Evolutionary conservation across 1,140 invertebrate species (phyloP).

Genomic region (Drosophila truncata): DNA sequence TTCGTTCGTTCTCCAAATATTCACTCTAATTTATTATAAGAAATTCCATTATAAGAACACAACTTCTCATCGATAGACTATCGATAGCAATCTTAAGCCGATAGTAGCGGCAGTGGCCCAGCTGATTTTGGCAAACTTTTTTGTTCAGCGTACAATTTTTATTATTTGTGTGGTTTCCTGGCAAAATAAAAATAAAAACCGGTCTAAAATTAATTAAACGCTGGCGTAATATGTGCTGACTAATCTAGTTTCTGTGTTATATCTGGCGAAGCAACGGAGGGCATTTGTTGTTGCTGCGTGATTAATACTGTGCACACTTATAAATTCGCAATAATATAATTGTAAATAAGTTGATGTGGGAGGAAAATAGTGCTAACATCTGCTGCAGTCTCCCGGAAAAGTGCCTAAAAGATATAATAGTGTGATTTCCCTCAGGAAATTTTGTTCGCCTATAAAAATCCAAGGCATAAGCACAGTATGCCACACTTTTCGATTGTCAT

Average conservation of each 20-base stretch:
- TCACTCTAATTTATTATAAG: neutral
- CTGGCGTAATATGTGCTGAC: slow-evolving; percentile 6
- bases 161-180: slow-evolving; percentile 12
- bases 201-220: neutral
- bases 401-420: neutral
- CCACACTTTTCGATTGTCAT: slow-evolving; percentile 31
- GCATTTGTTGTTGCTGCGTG: slow-evolving; percentile 5
- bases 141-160: neutral
- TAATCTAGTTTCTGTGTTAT: neutral
- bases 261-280: neutral
- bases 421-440: neutral
- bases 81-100: neutral
- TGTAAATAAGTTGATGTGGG: slow-evolving; percentile 1
- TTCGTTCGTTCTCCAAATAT: neutral
- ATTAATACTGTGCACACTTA: slow-evolving; percentile 1
- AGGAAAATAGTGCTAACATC: slow-evolving; percentile 1
- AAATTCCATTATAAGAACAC: neutral
- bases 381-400: neutral
- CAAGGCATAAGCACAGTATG: slow-evolving; percentile 15
- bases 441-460: neutral
- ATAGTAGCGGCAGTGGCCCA: neutral
- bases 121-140: slow-evolving; percentile 1
- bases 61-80: neutral
- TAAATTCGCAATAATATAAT: slow-evolving; percentile 4
- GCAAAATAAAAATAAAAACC: neutral